phyloP scores from a whole-genome alignment of 2,888 invertebrate genomes.

The Lepidocyrtoides sp. region DNA sequence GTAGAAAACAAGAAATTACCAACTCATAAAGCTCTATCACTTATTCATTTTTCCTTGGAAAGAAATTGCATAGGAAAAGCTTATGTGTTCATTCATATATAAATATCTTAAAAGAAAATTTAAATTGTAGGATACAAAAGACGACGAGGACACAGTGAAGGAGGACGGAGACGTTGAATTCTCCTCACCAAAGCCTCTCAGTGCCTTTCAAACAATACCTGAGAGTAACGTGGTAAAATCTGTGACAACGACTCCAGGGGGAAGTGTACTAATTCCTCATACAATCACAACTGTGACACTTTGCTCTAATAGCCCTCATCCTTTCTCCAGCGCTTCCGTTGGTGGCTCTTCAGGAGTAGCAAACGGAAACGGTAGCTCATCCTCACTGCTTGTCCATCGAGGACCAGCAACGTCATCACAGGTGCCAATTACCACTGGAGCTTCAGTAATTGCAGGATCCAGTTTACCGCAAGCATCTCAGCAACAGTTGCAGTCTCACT shows the following conservation, averaged over 20 bases:
- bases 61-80: too few species aligned
- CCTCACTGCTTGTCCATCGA: conserved; percentile 67
- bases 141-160: conserved; percentile 81
- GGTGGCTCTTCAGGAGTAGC: conserved; percentile 55
- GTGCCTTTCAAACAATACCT: conserved; percentile 82
- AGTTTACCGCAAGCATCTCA: conserved; percentile 70
- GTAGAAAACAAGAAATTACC: background rate
- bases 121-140: conserved; percentile 83
- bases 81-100: too few species aligned
- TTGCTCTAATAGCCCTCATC: conserved; percentile 75
- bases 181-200: conserved; percentile 84
- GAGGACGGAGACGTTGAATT: conserved; percentile 85
- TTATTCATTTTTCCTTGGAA: background rate
- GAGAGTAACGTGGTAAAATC: conserved; percentile 71
- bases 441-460: conserved; percentile 61
- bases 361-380: conserved; percentile 77
- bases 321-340: conserved; percentile 71
- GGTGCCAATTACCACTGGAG: conserved; percentile 76
- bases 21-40: background rate
- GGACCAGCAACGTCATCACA: conserved; percentile 71
- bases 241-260: conserved; percentile 50
- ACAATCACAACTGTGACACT: conserved; percentile 77
- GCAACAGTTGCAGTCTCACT: conserved; percentile 82
- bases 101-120: too few species aligned
- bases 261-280: conserved; percentile 73